These are phyloP conservation scores for Acanthurus lineatus DNA, from an alignment of 2,797 vertebrate genomes.

Conservation along the genomic window DNA sequence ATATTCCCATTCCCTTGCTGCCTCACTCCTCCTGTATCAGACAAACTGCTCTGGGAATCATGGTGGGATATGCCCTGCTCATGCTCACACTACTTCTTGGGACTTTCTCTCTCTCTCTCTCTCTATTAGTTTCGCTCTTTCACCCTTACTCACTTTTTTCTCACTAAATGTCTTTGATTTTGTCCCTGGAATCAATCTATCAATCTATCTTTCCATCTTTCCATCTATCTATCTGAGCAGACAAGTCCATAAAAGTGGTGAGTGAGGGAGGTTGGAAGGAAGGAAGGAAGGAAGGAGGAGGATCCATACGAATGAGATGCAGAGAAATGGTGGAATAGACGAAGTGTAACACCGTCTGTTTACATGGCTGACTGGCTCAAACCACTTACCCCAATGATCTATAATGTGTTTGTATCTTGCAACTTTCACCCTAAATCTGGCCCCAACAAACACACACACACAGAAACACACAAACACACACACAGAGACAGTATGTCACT, in stretches of 20 bases:
- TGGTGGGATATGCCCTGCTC: conserved; percentile 48
- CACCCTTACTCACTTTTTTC: not conserved
- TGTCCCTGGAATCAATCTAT: conserved; percentile 1
- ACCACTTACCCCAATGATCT: conserved; percentile 63
- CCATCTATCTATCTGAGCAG: conserved; percentile 12
- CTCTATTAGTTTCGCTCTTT: conserved; percentile 7
- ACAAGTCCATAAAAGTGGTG: conserved; percentile 1
- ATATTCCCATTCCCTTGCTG: conserved; percentile 81
- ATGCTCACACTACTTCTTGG: conserved; percentile 29
- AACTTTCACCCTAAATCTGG: conserved; percentile 27
- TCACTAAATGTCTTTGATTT: conserved; percentile 10
- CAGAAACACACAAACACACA: not conserved
- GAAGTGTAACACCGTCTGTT: conserved; percentile 52
- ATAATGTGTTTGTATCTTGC: conserved; percentile 44
- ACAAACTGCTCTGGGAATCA: conserved; percentile 74
- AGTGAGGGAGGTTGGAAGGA: not conserved
- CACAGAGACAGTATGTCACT: not conserved
- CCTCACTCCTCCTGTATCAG: conserved; percentile 69
- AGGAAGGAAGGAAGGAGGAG: not conserved
- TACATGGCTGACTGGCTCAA: conserved; percentile 57
- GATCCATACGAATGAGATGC: conserved; percentile 12
- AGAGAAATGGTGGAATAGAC: conserved; percentile 52
- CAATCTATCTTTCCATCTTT: conserved; percentile 18
- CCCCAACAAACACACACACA: not conserved
- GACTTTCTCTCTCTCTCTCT: conserved; percentile 9